Conservation (phyloP, 2,113 vertebrate genomes). For the Pyxicephalus adspersus region DNA sequence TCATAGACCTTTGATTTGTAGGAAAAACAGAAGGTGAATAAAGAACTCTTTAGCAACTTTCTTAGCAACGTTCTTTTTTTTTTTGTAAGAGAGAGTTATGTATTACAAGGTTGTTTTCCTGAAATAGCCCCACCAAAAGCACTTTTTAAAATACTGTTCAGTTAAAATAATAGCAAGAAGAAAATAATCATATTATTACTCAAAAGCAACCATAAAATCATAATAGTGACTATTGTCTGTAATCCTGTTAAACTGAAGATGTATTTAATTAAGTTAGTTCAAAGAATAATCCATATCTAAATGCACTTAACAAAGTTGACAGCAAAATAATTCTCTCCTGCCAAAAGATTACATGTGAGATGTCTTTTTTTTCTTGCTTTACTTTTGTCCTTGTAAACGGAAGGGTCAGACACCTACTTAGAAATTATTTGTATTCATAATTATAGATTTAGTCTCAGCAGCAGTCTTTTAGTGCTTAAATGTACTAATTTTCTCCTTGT, state of each 20-base stretch:
- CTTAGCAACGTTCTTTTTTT: too few species aligned
- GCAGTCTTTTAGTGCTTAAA: slow-evolving; percentile 48
- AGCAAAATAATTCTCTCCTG: slow-evolving; percentile 2
- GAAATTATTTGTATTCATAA: slow-evolving; percentile 53
- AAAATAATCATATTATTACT: too few species aligned
- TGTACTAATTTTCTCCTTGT: slow-evolving; percentile 54
- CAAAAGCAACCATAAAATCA: too few species aligned
- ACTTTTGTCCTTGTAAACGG: slow-evolving; percentile 9
- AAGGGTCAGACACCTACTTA: slow-evolving; percentile 25
- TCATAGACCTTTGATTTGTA: too few species aligned
- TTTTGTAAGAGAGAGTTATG: too few species aligned
- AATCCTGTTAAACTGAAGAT: not conserved
- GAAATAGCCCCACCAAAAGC: too few species aligned
- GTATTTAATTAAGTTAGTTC: not conserved
- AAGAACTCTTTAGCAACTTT: too few species aligned
- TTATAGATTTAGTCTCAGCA: slow-evolving; percentile 55
- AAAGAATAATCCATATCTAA: slow-evolving; percentile 7
- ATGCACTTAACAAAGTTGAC: slow-evolving; percentile 8
- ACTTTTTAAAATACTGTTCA: too few species aligned
- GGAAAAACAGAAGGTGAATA: too few species aligned
- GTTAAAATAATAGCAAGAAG: too few species aligned
- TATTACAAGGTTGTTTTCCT: too few species aligned
- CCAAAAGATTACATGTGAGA: slow-evolving; percentile 2
- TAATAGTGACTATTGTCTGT: not conserved
- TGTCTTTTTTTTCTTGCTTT: not conserved